These are phyloP conservation scores for Arnoldichthys spilopterus DNA, from an alignment of 2,797 vertebrate species.

Conservation along the genomic window DNA sequence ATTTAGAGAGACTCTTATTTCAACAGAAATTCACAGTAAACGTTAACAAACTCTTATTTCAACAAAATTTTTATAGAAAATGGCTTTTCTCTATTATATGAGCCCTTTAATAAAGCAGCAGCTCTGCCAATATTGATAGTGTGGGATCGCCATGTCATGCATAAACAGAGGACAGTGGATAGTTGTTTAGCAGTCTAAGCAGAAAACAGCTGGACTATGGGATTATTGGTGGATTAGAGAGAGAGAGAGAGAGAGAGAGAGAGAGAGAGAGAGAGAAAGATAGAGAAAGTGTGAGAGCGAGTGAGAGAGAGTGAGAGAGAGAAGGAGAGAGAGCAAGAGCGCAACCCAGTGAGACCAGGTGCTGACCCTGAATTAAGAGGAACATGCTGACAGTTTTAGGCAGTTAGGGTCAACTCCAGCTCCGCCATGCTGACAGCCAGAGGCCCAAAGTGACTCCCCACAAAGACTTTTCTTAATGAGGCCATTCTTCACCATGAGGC, in stretches of 20 bases:
- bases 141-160: neutral
- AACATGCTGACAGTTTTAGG: conserved; percentile 5
- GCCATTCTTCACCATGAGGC: neutral
- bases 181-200: neutral
- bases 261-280: neutral
- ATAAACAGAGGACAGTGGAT: neutral
- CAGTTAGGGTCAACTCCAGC: neutral
- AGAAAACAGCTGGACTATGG: neutral
- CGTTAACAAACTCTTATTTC: too few relatives aligned
- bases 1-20: too few relatives aligned
- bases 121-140: neutral
- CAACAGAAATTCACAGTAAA: too few relatives aligned
- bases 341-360: conserved; percentile 3
- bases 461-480: neutral
- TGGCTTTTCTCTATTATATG: too few relatives aligned
- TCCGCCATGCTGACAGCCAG: neutral
- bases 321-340: neutral
- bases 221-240: neutral
- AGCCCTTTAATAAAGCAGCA: too few relatives aligned
- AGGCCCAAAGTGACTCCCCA: neutral
- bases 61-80: too few relatives aligned
- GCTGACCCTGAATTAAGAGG: conserved; percentile 13
- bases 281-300: too few relatives aligned
- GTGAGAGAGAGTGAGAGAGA: neutral
- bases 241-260: conserved; percentile 6